Conservation (phyloP, 2,888 invertebrate species). For the Drosophila borborema region DNA sequence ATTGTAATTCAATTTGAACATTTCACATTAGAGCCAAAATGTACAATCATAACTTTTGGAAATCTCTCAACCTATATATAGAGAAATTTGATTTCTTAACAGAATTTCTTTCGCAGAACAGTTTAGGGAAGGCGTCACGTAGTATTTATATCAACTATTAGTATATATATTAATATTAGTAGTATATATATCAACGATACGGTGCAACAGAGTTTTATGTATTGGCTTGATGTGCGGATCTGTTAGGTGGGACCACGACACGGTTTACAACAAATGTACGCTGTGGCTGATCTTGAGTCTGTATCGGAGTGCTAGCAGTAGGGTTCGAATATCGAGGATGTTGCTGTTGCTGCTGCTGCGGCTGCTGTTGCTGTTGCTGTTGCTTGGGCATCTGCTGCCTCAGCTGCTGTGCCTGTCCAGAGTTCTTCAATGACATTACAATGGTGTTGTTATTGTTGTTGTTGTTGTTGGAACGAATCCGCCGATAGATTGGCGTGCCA, state of each 20-base stretch:
- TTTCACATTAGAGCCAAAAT: background rate
- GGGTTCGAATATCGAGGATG: background rate
- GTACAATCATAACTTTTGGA: background rate
- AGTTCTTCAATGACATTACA: slow-evolving; percentile 28
- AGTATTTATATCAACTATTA: background rate
- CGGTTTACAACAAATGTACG: slow-evolving; percentile 4
- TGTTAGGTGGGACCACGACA: background rate
- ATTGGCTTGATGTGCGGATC: background rate
- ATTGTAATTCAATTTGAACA: background rate
- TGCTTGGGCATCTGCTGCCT: slow-evolving; percentile 6
- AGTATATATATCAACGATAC: background rate
- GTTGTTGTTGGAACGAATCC: slow-evolving; percentile 54
- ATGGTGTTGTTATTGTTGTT: slow-evolving; percentile 44
- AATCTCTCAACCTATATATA: background rate
- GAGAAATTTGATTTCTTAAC: slow-evolving; percentile 10
- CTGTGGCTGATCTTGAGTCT: slow-evolving; percentile 17
- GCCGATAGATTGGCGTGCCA: slow-evolving; percentile 22
- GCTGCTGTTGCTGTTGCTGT: slow-evolving; percentile 4
- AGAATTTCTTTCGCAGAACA: too few relatives aligned
- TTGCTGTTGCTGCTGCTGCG: background rate
- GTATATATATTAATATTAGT: background rate
- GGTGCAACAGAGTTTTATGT: slow-evolving; percentile 1
- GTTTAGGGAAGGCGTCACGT: background rate
- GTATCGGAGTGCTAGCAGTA: background rate
- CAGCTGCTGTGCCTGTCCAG: background rate